Evolutionary conservation across 2,113 vertebrate genomes (phyloP), one percentile per base, ranked within the genome.

Genomic region (Phyllopteryx taeniolatus): DNA sequence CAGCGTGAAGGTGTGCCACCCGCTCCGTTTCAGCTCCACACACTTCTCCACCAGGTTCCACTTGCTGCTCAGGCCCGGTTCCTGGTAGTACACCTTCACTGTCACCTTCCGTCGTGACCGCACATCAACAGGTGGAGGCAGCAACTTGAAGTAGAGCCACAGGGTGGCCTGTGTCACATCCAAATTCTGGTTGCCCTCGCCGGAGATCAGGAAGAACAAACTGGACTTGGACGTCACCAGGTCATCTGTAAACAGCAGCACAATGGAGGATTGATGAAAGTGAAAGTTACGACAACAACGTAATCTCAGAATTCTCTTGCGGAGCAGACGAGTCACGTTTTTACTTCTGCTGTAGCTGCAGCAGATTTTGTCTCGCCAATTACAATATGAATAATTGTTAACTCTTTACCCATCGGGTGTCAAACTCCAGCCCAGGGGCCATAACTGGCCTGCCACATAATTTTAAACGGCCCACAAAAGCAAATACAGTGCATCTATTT

Each of bases 111-210:
- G 86, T 70, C 94, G 90, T 33, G 83, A 84, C 33, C 94, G 95
- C 90, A 92, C 94, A 88, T 96, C 95, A 81, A 89, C 70, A 4
- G 93, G 88, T 0, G 91, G 85, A 1, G 94, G 95, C 76, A 95
- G 92, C 79, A 98, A 88, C 87, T 94, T 95, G 91, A 99, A 94
- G 92, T 99, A 99, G 65, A 99, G 94, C 98, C 98, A 99, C 73
- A 99, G 92, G 79, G 93, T 96, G 90, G 97, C 96, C 89, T 97
- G 96, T 13, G 93, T 92, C 83, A 96, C 96, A 33, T 93, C 91
- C 77, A 99, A 93, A 87, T 97, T 95, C 91, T 96, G 96, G 92
- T 97, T 98, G 70, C 96, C 97, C 88, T 98, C 97, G 0, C 95
- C 98, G 78, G 98, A 97, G 90, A 99, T 94, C 82, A 95, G 91